Conservation (phyloP, 2,113 vertebrate genomes). For the Sebastes fasciatus region DNA sequence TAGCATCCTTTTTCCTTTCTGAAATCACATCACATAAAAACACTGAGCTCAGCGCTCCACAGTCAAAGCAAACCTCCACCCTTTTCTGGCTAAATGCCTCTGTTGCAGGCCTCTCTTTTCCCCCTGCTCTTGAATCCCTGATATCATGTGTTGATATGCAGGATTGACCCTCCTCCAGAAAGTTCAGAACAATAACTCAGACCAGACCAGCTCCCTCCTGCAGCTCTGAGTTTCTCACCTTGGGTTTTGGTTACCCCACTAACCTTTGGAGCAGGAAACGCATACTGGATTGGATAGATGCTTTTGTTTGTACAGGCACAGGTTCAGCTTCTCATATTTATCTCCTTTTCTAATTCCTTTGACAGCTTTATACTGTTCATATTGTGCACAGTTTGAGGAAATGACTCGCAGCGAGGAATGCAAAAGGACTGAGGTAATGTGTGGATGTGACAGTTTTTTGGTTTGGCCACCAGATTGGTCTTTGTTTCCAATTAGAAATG, state of each 20-base stretch:
- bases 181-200: constrained; percentile 67
- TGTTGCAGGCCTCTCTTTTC: constrained; percentile 19
- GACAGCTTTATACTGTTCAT: constrained; percentile 53
- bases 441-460: constrained; percentile 21
- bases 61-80: constrained; percentile 45
- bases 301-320: constrained; percentile 73
- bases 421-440: constrained; percentile 47
- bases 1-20: constrained; percentile 77
- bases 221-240: constrained; percentile 62
- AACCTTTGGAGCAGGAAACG: constrained; percentile 75
- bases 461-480: constrained; percentile 1
- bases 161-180: constrained; percentile 50
- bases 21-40: constrained; percentile 75
- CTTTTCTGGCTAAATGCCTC: constrained; percentile 32
- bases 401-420: constrained; percentile 55
- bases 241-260: constrained; percentile 57
- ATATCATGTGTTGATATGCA: constrained; percentile 61
- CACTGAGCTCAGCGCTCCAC: constrained; percentile 34
- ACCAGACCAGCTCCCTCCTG: constrained; percentile 55
- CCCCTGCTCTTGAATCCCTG: constrained; percentile 55
- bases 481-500: constrained; percentile 13
- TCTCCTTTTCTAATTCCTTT: constrained; percentile 53
- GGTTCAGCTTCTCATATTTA: constrained; percentile 65
- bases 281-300: constrained; percentile 59
- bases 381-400: constrained; percentile 60